Base-by-base conservation (phyloP, 2,888 invertebrate genomes). In the Leptarthrus brevirostris region DNA sequence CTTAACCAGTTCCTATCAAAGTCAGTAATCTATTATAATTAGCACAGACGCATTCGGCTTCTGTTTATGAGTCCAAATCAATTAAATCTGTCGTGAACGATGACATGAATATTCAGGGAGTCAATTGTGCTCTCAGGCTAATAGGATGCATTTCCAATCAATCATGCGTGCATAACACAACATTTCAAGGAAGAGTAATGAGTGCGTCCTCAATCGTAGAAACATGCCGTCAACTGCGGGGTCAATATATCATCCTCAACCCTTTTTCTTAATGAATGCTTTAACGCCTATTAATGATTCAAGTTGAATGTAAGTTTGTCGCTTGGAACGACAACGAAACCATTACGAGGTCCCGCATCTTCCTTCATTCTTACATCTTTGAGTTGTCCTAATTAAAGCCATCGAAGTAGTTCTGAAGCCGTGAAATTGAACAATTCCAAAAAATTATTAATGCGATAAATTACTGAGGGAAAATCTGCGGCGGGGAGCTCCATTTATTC, bases 21-120 rank as follows among this genome's bases (percentile, higher is more conserved):
- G 58, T 34, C 30, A 20, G n/a, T 58, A 34, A 58, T 58, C 58
- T 36, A 58, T 58, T 44, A 64, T 47, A 69, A 49, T 69, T 69
- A 69, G 34, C 26, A 52, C 69, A 52, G 47, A 52, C 30, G 18
- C 14, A 44, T 30, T 16, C 52, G 3, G 49, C 52, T 26, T 16
- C 30, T 69, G 52, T 69, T 66, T 69, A 26, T 52, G 69, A 30
- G 18, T 71, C 53, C 44, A 54, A 71, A 71, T 71, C 71, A 71
- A 71, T 71, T 71, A 71, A 71, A 71, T 71, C 54, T 71, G 71
- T 71, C 71, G 56, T 12, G 40, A 18, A 40, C 14, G 44, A 71
- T 71, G 71, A 71, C 54, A 54, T 16, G 44, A 54, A 56, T 26
- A 18, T 71, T 40, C 36, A 36, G 36, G n/a, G 12, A 14, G 30